Evolutionary conservation across 2,888 invertebrate species (phyloP), one percentile per base, ranked within the genome.

Genomic region (Elmis aenea): DNA sequence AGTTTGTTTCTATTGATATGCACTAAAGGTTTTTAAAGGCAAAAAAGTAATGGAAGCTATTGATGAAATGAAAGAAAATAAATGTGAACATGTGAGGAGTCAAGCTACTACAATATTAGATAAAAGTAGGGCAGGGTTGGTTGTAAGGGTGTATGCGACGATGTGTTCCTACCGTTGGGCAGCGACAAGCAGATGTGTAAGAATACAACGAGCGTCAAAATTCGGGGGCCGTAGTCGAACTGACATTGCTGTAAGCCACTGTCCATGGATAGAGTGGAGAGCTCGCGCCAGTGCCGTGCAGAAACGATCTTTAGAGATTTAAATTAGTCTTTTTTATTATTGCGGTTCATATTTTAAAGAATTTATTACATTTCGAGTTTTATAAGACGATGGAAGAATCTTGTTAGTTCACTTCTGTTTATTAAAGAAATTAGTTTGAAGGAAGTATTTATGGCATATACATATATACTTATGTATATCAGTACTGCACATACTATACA

Each of bases 181-280:
- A 68, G 63, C 59, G 63, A 65, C 58, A 68, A 59, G 62, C 65
- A 67, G 66, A 67, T 62, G 64, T 66, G 64, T 57, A 67, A 65
- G 55, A 67, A 61, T 55, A 68, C 61, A 61, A 66, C 58, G 60
- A 67, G 60, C 58, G 64, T 62, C 60, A 67, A 52, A 50, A 64
- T 64, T 60, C 64, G 57, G 54, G 61, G 62, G 52, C 64, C 62
- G 58, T 61, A 59, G 57, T 64, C 57, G 59, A 62, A 62, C 52
- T 59, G 62, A 63, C 64, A 65, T 62, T 63, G 62, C 62, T 62
- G 65, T 64, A 64, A 64, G 57, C 57, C 59, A 59, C 60, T 59
- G 59, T 66, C 65, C 66, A 62, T 66, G 55, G 56, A 59, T 55
- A 61, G 57, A 45, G 40, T 42, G 33, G 52, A 54, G 51, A 55